phyloP scores from a whole-genome alignment of 2,888 invertebrate genomes.

The Myopa testacea region DNA sequence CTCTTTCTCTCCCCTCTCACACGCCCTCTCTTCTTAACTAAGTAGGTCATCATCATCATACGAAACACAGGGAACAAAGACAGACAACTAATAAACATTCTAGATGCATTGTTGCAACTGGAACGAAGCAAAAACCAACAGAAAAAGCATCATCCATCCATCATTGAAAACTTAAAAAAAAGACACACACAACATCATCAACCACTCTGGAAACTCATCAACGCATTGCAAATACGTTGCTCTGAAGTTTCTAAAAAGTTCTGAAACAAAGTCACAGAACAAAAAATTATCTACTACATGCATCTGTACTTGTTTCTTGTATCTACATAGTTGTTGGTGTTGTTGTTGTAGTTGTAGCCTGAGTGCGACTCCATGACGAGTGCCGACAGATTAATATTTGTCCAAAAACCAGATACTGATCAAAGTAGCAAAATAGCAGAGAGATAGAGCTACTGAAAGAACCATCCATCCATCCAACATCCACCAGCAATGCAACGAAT shows the following conservation, averaged over 20 bases:
- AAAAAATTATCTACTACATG: slow-evolving; percentile 18
- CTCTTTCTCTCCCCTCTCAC: no score
- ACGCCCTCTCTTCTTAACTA: background rate
- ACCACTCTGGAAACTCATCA: slow-evolving; percentile 27
- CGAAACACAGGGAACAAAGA: background rate
- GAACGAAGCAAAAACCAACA: background rate
- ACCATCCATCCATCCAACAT: no score
- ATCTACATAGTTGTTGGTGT: background rate
- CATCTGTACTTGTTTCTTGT: slow-evolving; percentile 27
- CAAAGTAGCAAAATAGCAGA: background rate
- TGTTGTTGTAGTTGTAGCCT: background rate
- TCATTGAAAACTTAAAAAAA: no score
- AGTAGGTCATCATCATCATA: background rate
- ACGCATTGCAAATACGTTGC: slow-evolving; percentile 27
- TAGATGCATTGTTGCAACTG: background rate
- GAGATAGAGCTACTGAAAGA: background rate
- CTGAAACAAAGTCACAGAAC: background rate
- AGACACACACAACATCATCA: background rate
- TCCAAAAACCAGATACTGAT: slow-evolving; percentile 23
- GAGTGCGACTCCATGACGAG: background rate
- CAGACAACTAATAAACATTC: background rate
- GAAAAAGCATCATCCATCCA: no score
- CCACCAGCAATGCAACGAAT: background rate
- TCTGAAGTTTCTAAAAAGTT: background rate
- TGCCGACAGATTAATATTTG: slow-evolving; percentile 28